A percentile compares a stretch with the other conserved stretches of the same genome.
phyloP scores from a whole-genome alignment of 1,140 invertebrate genomes.

The Drosophila triauraria region DNA sequence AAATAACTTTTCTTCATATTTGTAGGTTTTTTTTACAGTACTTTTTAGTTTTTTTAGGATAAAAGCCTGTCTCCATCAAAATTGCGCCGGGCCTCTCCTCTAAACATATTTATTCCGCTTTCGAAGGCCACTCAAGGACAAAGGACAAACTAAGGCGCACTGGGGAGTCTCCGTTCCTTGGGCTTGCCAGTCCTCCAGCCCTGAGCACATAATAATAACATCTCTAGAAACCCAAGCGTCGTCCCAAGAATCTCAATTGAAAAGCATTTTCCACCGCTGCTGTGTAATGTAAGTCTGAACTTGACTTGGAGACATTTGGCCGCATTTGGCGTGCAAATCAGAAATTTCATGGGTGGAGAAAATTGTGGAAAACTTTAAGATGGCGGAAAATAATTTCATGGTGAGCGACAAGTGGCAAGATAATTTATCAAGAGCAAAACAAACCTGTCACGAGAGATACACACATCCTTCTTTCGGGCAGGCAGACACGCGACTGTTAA shows the following conservation, averaged over 20 bases:
- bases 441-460: constrained; percentile 30
- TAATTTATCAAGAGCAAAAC: constrained; percentile 68
- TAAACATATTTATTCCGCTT: constrained; percentile 23
- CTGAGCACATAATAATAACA: constrained; percentile 24
- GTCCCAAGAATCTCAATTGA: constrained; percentile 21
- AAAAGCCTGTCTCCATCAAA: neutral
- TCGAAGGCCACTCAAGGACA: constrained; percentile 32
- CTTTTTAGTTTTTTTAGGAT: neutral
- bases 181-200: neutral
- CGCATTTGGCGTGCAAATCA: constrained; percentile 38
- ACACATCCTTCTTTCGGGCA: neutral
- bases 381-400: constrained; percentile 51
- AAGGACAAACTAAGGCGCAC: constrained; percentile 15
- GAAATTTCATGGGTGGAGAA: constrained; percentile 12
- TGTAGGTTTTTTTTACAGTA: neutral
- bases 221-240: neutral
- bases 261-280: constrained; percentile 1
- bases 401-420: constrained; percentile 71
- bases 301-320: constrained; percentile 38
- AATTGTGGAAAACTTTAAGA: constrained; percentile 38
- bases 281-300: constrained; percentile 16
- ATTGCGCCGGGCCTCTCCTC: neutral
- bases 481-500: constrained; percentile 54
- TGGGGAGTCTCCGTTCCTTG: constrained; percentile 1
- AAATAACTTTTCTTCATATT: neutral